phyloP scores from a whole-genome alignment of 2,888 invertebrate species.

The Lithodes maja region DNA sequence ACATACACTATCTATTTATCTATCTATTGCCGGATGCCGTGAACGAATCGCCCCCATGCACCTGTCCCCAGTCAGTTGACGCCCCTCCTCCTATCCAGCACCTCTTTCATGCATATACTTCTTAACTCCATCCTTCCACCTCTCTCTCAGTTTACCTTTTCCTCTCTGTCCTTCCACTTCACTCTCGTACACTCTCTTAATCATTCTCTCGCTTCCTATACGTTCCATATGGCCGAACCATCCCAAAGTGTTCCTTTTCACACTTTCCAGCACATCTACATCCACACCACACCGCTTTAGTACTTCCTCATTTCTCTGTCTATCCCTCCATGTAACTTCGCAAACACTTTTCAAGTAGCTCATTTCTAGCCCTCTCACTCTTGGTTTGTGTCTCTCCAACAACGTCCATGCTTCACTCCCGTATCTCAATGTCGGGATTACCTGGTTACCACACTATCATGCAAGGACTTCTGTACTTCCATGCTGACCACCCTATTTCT shows the following conservation, averaged over 20 bases:
- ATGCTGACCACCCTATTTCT: no score
- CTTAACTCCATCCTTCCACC: neutral
- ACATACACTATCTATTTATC: no score
- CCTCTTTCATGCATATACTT: no score
- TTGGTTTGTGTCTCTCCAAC: no score
- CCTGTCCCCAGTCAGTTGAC: neutral
- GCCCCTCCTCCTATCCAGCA: neutral
- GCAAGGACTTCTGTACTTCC: no score
- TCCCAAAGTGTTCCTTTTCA: neutral
- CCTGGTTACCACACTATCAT: no score
- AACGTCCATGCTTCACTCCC: no score
- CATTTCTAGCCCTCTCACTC: no score
- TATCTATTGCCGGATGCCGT: no score
- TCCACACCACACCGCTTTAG: neutral
- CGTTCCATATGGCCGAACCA: neutral
- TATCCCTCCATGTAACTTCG: neutral
- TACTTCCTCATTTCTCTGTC: neutral
- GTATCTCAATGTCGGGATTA: no score
- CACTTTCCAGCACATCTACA: neutral
- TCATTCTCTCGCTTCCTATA: neutral
- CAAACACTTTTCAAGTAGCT: no score
- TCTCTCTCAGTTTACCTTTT: neutral
- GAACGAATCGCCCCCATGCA: no score
- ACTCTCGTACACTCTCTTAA: neutral
- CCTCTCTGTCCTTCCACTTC: neutral